These are phyloP conservation scores for Tonatia bakeri DNA, from an alignment of 2,113 vertebrate genomes.

Conservation along the genomic window DNA sequence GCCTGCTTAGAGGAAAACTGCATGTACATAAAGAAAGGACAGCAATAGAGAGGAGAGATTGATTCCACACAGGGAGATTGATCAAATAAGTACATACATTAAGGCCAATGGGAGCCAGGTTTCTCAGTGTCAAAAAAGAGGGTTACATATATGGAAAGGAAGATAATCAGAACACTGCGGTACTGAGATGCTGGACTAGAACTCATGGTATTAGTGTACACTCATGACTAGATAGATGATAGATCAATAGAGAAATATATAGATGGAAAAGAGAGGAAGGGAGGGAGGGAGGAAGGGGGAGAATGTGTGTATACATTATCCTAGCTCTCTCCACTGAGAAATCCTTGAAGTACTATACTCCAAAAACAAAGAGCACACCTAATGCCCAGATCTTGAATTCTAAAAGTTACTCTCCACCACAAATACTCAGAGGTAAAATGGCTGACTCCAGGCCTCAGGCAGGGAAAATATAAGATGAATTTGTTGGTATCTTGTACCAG, in stretches of 20 bases:
- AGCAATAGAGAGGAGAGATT: neutral
- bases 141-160: neutral
- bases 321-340: neutral
- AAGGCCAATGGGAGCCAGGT: neutral
- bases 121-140: neutral
- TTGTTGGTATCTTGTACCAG: neutral
- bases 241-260: neutral
- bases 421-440: neutral
- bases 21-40: neutral
- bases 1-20: neutral
- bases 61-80: neutral
- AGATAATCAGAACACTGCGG: neutral
- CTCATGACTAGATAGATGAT: neutral
- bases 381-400: neutral
- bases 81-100: neutral
- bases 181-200: neutral
- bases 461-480: neutral
- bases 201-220: neutral
- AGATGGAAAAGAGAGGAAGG: neutral
- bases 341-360: neutral
- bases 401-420: neutral
- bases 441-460: neutral
- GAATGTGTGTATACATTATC: neutral
- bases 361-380: neutral
- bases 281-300: too few species aligned